Evolutionary conservation across 2,797 vertebrate species (phyloP).

Genomic region (Catharus ustulatus): DNA sequence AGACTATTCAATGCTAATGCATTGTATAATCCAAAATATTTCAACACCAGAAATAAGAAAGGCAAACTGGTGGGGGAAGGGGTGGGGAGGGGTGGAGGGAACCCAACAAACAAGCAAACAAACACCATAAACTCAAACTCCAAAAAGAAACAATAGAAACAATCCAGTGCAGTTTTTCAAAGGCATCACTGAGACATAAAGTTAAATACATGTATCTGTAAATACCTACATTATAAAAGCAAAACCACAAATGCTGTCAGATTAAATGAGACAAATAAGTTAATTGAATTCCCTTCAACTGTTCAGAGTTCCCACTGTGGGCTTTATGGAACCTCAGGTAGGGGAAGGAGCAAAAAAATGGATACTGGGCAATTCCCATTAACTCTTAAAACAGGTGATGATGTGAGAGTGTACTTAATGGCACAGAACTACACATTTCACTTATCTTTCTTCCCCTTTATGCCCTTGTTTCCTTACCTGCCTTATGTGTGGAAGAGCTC

Average conservation of each 20-base stretch:
- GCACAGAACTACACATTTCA: not conserved
- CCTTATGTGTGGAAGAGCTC: not conserved
- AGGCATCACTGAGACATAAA: not conserved
- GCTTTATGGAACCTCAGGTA: not conserved
- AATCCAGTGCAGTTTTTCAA: not conserved
- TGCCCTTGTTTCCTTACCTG: not conserved
- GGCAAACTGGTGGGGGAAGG: not conserved
- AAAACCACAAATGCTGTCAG: not conserved
- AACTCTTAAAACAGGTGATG: not conserved
- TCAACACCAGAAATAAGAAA: not conserved
- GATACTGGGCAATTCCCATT: not conserved
- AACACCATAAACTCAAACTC: not conserved
- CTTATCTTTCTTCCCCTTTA: not conserved
- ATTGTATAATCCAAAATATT: not conserved
- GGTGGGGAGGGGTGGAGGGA: accelerated
- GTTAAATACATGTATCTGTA: not conserved
- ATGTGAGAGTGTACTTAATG: not conserved
- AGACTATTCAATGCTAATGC: not conserved
- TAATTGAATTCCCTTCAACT: not conserved
- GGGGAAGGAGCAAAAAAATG: not conserved
- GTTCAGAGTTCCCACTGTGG: not conserved
- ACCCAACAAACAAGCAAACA: not conserved
- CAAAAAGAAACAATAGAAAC: not conserved
- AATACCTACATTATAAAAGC: not conserved
- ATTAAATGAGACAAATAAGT: not conserved